Evolutionary conservation across 2,888 invertebrate species (phyloP).

Genomic region (Drosophila multiciliata): DNA sequence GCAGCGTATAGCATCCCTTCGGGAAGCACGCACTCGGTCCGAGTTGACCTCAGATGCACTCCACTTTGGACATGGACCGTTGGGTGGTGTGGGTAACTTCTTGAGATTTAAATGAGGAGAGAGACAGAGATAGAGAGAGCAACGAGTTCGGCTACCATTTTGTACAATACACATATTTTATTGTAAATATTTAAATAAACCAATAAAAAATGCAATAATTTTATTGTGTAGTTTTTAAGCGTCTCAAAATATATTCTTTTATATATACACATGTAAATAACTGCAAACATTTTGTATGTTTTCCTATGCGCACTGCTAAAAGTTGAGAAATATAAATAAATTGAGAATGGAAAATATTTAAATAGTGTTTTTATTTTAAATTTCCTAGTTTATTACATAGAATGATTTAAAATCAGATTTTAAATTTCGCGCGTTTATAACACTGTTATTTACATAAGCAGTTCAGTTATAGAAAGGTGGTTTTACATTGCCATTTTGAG

Average conservation of each 20-base stretch:
- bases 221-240: constrained; percentile 59
- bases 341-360: not conserved
- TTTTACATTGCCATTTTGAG: constrained; percentile 31
- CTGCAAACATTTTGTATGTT: constrained; percentile 39
- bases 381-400: not conserved
- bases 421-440: not conserved
- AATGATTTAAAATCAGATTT: not conserved
- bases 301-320: constrained; percentile 46
- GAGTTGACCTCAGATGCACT: constrained; percentile 80
- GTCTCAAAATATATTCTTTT: constrained; percentile 18
- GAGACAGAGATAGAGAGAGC: not conserved
- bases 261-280: constrained; percentile 15
- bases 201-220: constrained; percentile 36
- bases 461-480: not conserved
- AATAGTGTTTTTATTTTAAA: not conserved
- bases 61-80: constrained; percentile 83
- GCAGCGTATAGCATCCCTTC: constrained; percentile 74
- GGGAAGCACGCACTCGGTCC: constrained; percentile 81
- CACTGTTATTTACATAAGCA: not conserved
- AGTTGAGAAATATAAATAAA: constrained; percentile 54
- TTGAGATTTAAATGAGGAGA: constrained; percentile 60
- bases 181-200: constrained; percentile 69
- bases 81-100: constrained; percentile 67
- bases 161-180: constrained; percentile 55
- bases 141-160: constrained; percentile 26